Base-by-base conservation (phyloP, 2,113 vertebrate genomes). In the Polyodon spathula region DNA sequence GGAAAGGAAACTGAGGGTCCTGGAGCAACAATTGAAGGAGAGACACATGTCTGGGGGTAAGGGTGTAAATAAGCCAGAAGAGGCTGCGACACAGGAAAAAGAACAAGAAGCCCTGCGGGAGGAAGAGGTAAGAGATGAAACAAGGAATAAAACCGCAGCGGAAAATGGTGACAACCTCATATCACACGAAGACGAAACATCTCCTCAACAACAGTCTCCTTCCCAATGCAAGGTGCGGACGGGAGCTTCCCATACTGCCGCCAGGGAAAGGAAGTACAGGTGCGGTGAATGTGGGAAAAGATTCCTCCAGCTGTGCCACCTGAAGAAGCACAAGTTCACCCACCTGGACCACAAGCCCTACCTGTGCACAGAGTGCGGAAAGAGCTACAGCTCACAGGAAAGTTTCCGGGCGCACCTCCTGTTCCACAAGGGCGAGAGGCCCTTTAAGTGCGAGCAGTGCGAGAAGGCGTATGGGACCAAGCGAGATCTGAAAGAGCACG, bases 91-190 rank as follows among this genome's bases (percentile, higher is more conserved):
- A 89, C 84, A 88, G 74, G 79, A 81, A 72, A 71, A 88, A 88
- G 90, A 88, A 92, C 86, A 84, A 85, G 84, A 82, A 88, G 90
- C 87, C 84, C 86, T 89, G 89, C 78, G 77, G 84, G 54, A 14
- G 17, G 12, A 46, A 55, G 37, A 48, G 48, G 27, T 37, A 37
- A 9, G 8, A 37, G 46, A 8, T 14, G 58, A 61, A 43, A 44
- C 58, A 9, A 38, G n/a, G 7, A 46, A 54, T 6, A 4, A 1
- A 17, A 62, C 40, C 10, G 15, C 16, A 11, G 40, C 63, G 53
- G 48, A 54, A 52, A 51, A 56, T 37, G 51, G 51, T 4, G 37
- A 39, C 16, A 51, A 62, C 1, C 8, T 27, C 7, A 7, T 40
- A 8, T 50, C 54, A 6, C 48, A 56, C 17, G 51, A 39, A 1